Percentiles rank a stretch among this genome's conserved stretches.
phyloP scores from a whole-genome alignment of 2,113 vertebrate species.

The Sebastes fasciatus region DNA sequence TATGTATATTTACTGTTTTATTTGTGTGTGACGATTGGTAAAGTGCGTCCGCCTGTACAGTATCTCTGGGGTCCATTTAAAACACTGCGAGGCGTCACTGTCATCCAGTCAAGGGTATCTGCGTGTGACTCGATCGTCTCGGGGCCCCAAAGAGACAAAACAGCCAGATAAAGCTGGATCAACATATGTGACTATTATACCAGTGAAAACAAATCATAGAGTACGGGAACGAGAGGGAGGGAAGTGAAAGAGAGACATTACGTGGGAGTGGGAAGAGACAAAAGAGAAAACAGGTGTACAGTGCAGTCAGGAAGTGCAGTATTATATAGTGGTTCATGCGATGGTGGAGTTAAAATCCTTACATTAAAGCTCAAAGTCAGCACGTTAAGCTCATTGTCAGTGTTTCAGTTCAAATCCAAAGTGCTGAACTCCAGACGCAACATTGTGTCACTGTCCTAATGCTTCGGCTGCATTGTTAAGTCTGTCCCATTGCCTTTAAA shows the following conservation, averaged over 20 bases:
- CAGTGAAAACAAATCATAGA: not conserved
- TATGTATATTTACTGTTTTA: not conserved
- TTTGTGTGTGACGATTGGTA: not conserved
- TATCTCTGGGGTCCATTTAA: conserved; percentile 43
- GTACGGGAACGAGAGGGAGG: not conserved
- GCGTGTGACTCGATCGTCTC: conserved; percentile 50
- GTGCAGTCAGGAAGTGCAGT: not conserved
- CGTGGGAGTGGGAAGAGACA: not conserved
- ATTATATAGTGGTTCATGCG: not conserved
- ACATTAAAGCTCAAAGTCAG: not conserved
- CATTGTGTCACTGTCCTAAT: not conserved
- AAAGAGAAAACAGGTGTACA: not conserved
- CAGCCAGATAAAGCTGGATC: conserved; percentile 27
- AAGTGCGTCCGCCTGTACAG: conserved; percentile 3
- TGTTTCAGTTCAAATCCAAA: not conserved
- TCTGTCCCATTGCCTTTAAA: not conserved
- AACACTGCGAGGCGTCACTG: not conserved
- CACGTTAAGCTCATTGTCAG: not conserved
- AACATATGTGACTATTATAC: conserved; percentile 28
- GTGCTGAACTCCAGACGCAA: not conserved
- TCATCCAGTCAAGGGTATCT: conserved; percentile 37
- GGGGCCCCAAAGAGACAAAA: conserved; percentile 21
- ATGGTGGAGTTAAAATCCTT: not conserved
- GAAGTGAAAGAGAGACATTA: not conserved
- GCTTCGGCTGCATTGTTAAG: not conserved